Evolutionary conservation across 2,888 invertebrate species (phyloP).

Genomic region (Tachystola acroxantha): DNA sequence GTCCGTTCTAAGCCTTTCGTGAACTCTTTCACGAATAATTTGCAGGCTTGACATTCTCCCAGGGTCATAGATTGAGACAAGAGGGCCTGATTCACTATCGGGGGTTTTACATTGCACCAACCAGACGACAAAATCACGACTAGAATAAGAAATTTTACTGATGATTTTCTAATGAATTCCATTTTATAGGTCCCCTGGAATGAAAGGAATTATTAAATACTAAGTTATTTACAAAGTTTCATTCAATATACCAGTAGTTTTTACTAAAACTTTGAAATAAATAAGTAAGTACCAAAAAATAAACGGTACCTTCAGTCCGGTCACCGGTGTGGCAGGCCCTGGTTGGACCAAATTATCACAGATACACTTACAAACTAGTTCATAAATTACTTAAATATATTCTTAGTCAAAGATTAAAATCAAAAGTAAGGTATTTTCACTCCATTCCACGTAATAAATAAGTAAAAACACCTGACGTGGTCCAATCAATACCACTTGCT

Average conservation of each 20-base stretch:
- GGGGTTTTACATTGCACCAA: slow-evolving; percentile 35
- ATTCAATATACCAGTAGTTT: too few species aligned
- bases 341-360: too few species aligned
- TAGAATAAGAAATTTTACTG: neutral
- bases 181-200: slow-evolving; percentile 40
- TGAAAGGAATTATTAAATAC: slow-evolving; percentile 3
- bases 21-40: slow-evolving; percentile 85
- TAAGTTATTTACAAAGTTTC: neutral
- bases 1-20: slow-evolving; percentile 89
- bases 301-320: too few species aligned
- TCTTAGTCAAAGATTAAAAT: too few species aligned
- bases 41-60: slow-evolving; percentile 89
- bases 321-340: too few species aligned
- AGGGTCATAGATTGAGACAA: slow-evolving; percentile 64
- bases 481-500: slow-evolving; percentile 42
- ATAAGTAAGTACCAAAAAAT: too few species aligned
- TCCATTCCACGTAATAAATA: slow-evolving; percentile 20
- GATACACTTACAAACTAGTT: too few species aligned
- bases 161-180: slow-evolving; percentile 25
- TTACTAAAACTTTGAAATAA: too few species aligned
- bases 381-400: too few species aligned
- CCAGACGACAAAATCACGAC: slow-evolving; percentile 23
- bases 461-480: slow-evolving; percentile 60
- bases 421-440: too few species aligned
- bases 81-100: slow-evolving; percentile 40